phyloP scores from a whole-genome alignment of 2,113 vertebrate genomes.

The Morone saxatilis region DNA sequence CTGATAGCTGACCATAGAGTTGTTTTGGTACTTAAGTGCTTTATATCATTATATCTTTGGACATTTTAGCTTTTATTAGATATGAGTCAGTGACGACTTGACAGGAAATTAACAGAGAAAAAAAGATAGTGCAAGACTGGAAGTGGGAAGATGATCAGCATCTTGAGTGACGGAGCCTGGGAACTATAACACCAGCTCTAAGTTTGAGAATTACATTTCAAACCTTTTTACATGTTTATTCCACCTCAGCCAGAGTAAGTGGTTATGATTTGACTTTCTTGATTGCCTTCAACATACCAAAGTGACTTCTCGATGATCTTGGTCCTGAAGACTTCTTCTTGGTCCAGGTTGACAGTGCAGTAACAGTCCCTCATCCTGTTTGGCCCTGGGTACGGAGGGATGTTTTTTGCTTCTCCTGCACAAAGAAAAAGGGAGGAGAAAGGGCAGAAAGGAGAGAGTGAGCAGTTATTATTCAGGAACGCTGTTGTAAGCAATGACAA shows the following conservation, averaged over 20 bases:
- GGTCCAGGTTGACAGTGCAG: slow-evolving; percentile 99
- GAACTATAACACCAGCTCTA: not conserved
- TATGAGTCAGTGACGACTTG: not conserved
- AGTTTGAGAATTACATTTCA: not conserved
- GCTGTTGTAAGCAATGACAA: slow-evolving; percentile 23
- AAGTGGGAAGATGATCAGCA: not conserved
- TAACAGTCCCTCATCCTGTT: slow-evolving; percentile 98
- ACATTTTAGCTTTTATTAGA: not conserved
- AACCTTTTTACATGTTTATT: not conserved
- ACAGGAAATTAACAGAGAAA: not conserved
- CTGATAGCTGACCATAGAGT: not conserved
- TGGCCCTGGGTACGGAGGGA: slow-evolving; percentile 95
- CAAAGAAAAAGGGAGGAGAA: slow-evolving; percentile 20
- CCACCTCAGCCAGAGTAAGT: not conserved
- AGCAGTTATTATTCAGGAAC: slow-evolving; percentile 33
- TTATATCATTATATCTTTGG: not conserved
- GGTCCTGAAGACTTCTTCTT: slow-evolving; percentile 98
- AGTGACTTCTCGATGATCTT: slow-evolving; percentile 97
- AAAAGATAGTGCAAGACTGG: not conserved
- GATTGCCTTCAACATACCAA: slow-evolving; percentile 67
- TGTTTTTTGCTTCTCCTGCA: slow-evolving; percentile 97
- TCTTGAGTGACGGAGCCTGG: too few species aligned
- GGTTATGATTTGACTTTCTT: not conserved
- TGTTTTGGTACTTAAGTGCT: not conserved
- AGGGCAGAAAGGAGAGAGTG: slow-evolving; percentile 10